Percentiles rank a stretch among this genome's conserved stretches.
Conservation (phyloP, 1,140 invertebrate species). For the Papilio glaucus region DNA sequence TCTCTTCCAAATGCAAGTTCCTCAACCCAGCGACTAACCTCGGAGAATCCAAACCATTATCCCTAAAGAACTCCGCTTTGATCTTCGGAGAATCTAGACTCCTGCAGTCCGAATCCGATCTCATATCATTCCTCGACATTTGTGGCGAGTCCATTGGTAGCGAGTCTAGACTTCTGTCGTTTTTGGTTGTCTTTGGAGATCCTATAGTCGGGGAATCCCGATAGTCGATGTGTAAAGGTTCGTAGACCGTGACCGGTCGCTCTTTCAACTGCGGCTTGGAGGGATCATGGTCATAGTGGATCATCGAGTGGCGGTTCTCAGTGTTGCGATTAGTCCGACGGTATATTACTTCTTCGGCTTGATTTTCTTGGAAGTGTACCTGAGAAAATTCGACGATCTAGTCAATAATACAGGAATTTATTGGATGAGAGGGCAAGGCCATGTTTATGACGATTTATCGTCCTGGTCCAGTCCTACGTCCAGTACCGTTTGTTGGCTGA, state of each 20-base stretch:
- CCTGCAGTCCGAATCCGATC: constrained; percentile 72
- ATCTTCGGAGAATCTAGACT: constrained; percentile 80
- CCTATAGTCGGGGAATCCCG: constrained; percentile 72
- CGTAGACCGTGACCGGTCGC: constrained; percentile 71
- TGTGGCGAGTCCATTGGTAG: constrained; percentile 81
- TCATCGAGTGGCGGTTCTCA: constrained; percentile 79
- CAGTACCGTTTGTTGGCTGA: too few relatives aligned
- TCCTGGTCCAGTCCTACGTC: too few relatives aligned
- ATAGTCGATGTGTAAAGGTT: constrained; percentile 72
- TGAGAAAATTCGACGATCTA: constrained; percentile 42
- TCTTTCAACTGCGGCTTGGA: constrained; percentile 73
- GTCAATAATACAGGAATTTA: background rate
- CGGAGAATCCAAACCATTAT: constrained; percentile 66
- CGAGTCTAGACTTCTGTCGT: constrained; percentile 81
- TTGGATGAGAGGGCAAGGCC: too few relatives aligned
- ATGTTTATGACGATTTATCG: too few relatives aligned
- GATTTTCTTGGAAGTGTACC: constrained; percentile 77
- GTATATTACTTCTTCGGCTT: constrained; percentile 66
- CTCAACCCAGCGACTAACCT: constrained; percentile 69
- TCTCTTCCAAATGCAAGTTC: constrained; percentile 73
- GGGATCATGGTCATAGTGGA: constrained; percentile 76
- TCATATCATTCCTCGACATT: constrained; percentile 76
- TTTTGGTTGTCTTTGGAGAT: constrained; percentile 74
- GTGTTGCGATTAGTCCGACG: constrained; percentile 66
- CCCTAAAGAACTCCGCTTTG: constrained; percentile 77